These are phyloP conservation scores for Amiota minor DNA, from an alignment of 2,888 invertebrate species.

Conservation along the genomic window DNA sequence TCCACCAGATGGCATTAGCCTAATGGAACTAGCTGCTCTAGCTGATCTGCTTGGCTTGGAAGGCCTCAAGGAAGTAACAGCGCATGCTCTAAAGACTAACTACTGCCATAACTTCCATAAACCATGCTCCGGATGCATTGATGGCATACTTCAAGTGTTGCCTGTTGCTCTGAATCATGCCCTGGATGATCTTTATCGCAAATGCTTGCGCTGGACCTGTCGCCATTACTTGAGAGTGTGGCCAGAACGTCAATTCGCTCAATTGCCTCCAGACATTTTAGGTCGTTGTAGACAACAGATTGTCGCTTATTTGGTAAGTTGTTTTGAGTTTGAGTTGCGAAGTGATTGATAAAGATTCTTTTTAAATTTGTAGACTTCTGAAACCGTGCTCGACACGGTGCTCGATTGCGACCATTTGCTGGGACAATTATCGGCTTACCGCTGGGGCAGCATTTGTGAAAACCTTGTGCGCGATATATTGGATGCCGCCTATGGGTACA, in stretches of 20 bases:
- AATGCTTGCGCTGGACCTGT: constrained; percentile 90
- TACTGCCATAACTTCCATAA: constrained; percentile 96
- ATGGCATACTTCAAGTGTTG: constrained; percentile 90
- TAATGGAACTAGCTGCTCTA: constrained; percentile 89
- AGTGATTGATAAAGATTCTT: neutral
- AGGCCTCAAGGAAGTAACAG: constrained; percentile 92
- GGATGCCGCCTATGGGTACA: constrained; percentile 85
- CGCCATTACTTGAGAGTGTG: constrained; percentile 90
- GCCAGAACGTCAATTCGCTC: constrained; percentile 92
- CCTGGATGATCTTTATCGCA: constrained; percentile 88
- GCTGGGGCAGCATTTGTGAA: constrained; percentile 84
- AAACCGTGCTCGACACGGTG: constrained; percentile 87
- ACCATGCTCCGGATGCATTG: constrained; percentile 91
- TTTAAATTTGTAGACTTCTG: constrained; percentile 76
- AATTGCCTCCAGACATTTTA: constrained; percentile 85
- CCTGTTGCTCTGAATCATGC: constrained; percentile 89
- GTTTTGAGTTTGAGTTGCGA: neutral
- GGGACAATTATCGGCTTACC: constrained; percentile 83
- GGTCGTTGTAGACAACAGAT: constrained; percentile 90
- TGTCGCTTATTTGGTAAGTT: constrained; percentile 81
- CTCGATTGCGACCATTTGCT: constrained; percentile 88
- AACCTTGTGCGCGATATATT: constrained; percentile 85
- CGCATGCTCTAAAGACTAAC: constrained; percentile 88
- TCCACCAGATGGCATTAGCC: constrained; percentile 88
- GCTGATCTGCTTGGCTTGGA: constrained; percentile 93